Evolutionary conservation across 2,113 vertebrate species (phyloP).

Genomic region (Chaetops frenatus): DNA sequence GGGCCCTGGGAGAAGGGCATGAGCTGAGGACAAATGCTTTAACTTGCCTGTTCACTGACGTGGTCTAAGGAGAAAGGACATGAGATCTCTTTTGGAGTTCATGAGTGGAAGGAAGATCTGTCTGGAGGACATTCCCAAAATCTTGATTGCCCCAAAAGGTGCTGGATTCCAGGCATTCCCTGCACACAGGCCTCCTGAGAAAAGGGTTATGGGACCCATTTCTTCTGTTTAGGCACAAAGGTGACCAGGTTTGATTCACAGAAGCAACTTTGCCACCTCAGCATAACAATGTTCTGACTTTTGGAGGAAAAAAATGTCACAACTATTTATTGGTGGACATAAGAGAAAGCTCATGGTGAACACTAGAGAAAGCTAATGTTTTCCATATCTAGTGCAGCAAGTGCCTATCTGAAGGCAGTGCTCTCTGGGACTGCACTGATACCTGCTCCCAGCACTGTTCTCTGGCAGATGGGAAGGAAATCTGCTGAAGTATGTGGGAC

Average conservation of each 20-base stretch:
- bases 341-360: neutral
- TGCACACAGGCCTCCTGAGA: neutral
- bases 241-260: neutral
- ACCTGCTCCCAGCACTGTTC: neutral
- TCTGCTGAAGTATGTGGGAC: neutral
- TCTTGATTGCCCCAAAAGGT: neutral
- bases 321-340: neutral
- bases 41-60: neutral
- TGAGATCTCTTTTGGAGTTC: accelerated
- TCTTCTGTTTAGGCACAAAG: neutral
- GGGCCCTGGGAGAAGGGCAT: neutral
- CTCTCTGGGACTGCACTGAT: neutral
- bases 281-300: neutral
- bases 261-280: neutral
- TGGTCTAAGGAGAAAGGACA: neutral
- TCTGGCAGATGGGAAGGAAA: neutral
- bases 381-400: neutral
- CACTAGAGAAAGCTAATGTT: neutral
- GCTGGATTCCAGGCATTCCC: neutral
- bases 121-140: neutral
- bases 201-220: neutral
- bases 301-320: neutral
- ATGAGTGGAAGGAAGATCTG: neutral
- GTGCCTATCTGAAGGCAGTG: neutral
- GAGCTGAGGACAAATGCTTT: neutral